phyloP scores from a whole-genome alignment of 2,113 vertebrate species.

The Cyrtonyx montezumae region DNA sequence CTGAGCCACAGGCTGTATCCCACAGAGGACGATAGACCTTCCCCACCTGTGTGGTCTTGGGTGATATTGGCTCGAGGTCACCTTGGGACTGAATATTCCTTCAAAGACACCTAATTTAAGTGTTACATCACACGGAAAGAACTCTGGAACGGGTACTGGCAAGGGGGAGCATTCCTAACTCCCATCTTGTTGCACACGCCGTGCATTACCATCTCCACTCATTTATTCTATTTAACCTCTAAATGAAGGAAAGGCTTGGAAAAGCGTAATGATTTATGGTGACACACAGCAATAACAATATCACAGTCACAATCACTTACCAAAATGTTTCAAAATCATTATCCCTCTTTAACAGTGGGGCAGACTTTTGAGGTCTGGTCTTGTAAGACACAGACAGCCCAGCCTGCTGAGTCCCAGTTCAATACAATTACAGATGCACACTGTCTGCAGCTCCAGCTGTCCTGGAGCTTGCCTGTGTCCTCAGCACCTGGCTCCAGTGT shows the following conservation, averaged over 20 bases:
- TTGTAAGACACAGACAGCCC: not conserved
- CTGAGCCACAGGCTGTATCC: not conserved
- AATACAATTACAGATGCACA: not conserved
- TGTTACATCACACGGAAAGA: not conserved
- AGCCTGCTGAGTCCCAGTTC: not conserved
- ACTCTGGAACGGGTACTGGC: not conserved
- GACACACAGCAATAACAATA: not conserved
- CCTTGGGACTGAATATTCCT: not conserved
- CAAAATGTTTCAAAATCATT: not conserved
- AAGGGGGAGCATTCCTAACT: not conserved
- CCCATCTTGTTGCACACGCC: not conserved
- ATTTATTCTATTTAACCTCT: conserved; percentile 7
- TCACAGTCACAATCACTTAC: not conserved
- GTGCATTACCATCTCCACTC: not conserved
- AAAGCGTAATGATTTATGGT: conserved; percentile 14
- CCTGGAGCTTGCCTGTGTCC: not conserved
- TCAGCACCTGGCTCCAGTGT: not conserved
- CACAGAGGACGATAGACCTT: not conserved
- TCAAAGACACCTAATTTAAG: not conserved
- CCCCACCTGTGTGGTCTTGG: not conserved
- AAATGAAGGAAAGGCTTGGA: not conserved
- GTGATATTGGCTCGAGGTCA: not conserved
- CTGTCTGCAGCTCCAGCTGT: not conserved
- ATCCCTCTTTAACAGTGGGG: not conserved
- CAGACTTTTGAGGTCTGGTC: not conserved